Conservation (phyloP, 2,888 invertebrate species). For the Philonicus albiceps region DNA sequence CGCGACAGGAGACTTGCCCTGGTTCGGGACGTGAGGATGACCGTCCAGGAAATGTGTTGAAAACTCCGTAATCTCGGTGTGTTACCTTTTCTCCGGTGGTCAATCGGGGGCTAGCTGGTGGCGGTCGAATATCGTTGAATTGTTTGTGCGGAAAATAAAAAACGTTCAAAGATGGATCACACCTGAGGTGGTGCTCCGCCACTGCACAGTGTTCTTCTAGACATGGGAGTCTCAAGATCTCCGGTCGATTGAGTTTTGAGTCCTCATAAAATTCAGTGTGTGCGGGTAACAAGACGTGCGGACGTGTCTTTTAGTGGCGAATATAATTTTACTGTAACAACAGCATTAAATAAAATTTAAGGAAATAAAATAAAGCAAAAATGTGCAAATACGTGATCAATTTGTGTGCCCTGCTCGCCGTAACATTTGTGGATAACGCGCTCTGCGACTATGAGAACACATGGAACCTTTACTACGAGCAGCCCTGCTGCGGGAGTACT, state of each 20-base stretch:
- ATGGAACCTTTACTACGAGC: constrained; percentile 77
- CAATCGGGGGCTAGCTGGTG: not conserved
- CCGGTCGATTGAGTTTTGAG: not conserved
- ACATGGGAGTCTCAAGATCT: constrained; percentile 19
- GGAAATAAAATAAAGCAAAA: constrained; percentile 10
- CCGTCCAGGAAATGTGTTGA: constrained; percentile 22
- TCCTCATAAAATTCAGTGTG: not conserved
- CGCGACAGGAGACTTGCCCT: constrained; percentile 23
- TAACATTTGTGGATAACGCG: constrained; percentile 62
- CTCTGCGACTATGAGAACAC: constrained; percentile 70
- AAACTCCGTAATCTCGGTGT: not conserved
- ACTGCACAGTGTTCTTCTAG: not conserved
- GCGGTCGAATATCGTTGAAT: not conserved
- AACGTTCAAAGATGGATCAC: constrained; percentile 9
- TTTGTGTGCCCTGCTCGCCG: constrained; percentile 52
- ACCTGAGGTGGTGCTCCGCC: not conserved
- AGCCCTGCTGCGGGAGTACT: constrained; percentile 73
- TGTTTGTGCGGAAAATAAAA: not conserved
- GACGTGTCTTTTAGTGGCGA: constrained; percentile 4
- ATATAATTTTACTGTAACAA: constrained; percentile 39
- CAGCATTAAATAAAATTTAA: not conserved
- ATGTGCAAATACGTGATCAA: constrained; percentile 49
- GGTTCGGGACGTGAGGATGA: constrained; percentile 11
- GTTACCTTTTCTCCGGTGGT: not conserved
- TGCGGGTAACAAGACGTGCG: not conserved